Percentiles rank a stretch among this genome's conserved stretches.
phyloP scores from a whole-genome alignment of 1,140 invertebrate species.

The Carposina sasakii region DNA sequence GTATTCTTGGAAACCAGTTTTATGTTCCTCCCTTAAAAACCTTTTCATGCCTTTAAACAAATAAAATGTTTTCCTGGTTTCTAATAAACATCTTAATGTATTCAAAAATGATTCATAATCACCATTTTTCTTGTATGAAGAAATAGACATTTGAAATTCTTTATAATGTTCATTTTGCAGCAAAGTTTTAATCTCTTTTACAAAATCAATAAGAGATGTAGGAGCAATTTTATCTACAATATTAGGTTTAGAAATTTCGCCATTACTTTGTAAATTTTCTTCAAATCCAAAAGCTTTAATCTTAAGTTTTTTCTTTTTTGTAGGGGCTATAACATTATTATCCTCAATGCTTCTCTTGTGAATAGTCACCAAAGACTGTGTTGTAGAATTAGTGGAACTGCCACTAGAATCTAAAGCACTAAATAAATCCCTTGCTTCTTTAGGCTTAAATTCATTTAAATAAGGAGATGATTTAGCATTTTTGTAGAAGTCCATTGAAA shows the following conservation, averaged over 20 bases:
- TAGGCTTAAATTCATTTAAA: constrained; percentile 57
- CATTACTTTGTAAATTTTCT: constrained; percentile 34
- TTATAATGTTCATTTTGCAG: constrained; percentile 72
- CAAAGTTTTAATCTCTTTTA: constrained; percentile 72
- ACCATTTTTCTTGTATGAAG: constrained; percentile 73
- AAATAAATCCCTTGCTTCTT: constrained; percentile 72
- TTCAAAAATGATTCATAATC: constrained; percentile 71
- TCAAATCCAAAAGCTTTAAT: constrained; percentile 70
- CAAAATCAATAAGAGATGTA: constrained; percentile 63
- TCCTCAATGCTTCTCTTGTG: constrained; percentile 55
- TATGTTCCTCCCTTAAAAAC: constrained; percentile 74
- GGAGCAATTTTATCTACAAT: constrained; percentile 55
- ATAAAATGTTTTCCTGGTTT: constrained; percentile 71
- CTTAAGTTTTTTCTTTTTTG: constrained; percentile 73
- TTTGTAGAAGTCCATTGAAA: constrained; percentile 69
- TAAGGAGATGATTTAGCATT: constrained; percentile 51
- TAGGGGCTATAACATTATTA: constrained; percentile 20
- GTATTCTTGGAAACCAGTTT: constrained; percentile 69
- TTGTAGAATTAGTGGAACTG: constrained; percentile 36
- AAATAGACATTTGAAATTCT: constrained; percentile 74
- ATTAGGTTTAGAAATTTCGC: constrained; percentile 16
- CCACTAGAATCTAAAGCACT: constrained; percentile 65
- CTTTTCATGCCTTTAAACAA: constrained; percentile 76
- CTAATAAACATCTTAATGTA: constrained; percentile 70
- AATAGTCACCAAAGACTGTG: constrained; percentile 48